Percentiles rank a stretch among this genome's conserved stretches.
Evolutionary conservation across 2,888 invertebrate species (phyloP).

Genomic region (Ormyrus labotus): DNA sequence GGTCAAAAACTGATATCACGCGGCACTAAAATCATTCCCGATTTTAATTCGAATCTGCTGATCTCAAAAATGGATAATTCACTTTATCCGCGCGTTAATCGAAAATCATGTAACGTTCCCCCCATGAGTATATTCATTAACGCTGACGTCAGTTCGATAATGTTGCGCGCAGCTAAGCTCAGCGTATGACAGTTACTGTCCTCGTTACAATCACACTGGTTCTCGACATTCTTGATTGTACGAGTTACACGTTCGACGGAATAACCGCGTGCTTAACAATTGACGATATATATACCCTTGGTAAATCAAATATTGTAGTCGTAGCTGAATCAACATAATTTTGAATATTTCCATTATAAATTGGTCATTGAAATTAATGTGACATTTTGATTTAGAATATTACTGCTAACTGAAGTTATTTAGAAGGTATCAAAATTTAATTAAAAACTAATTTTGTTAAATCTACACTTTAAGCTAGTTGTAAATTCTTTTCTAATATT

Average conservation of each 20-base stretch:
- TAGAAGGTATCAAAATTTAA: too few species aligned
- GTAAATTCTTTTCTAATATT: neutral
- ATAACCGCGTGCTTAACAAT: too few species aligned
- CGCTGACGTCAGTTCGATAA: slow-evolving; percentile 9
- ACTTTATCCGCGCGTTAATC: neutral
- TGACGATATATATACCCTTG: too few species aligned
- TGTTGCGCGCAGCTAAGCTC: slow-evolving; percentile 13
- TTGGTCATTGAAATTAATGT: too few species aligned
- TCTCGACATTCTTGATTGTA: slow-evolving; percentile 39
- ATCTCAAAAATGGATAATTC: neutral
- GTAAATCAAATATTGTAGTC: too few species aligned
- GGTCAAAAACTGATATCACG: too few species aligned
- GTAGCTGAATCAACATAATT: too few species aligned
- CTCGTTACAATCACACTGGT: slow-evolving; percentile 28
- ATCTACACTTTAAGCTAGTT: neutral
- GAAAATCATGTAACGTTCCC: slow-evolving; percentile 11
- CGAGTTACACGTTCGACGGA: slow-evolving; percentile 4
- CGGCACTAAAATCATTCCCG: too few species aligned
- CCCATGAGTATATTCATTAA: slow-evolving; percentile 19
- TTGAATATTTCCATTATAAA: too few species aligned
- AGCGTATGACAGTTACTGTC: slow-evolving; percentile 12
- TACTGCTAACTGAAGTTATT: too few species aligned
- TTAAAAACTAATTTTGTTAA: neutral
- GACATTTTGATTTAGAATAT: too few species aligned
- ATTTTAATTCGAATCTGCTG: neutral